Conservation (phyloP, 92 coral and sea anemone species). For the Nematostella vectensis region DNA sequence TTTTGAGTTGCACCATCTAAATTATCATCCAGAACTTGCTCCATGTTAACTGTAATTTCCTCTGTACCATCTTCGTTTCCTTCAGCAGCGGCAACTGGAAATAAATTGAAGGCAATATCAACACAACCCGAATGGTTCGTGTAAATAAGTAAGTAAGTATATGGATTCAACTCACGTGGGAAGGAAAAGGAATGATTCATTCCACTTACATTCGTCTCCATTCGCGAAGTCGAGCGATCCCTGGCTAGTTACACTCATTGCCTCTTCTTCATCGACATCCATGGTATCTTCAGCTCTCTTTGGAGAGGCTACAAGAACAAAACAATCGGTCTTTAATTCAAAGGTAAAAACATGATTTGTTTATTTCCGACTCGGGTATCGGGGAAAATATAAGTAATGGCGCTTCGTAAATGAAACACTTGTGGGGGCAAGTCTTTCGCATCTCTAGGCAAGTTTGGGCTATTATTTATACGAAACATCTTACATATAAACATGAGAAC, state of each 20-base stretch:
- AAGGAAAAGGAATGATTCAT: too few relatives aligned
- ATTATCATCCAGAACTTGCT: slow-evolving; percentile 74
- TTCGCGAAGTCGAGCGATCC: slow-evolving; percentile 45
- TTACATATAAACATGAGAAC: too few relatives aligned
- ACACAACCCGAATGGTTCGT: too few relatives aligned
- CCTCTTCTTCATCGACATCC: slow-evolving; percentile 62
- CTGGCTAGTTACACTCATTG: slow-evolving; percentile 68
- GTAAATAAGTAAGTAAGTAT: too few relatives aligned
- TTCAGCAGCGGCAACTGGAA: slow-evolving; percentile 40
- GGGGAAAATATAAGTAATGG: too few relatives aligned
- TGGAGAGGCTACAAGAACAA: slow-evolving; percentile 25
- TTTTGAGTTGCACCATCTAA: slow-evolving; percentile 86
- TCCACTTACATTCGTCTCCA: slow-evolving; percentile 70
- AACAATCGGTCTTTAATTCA: too few relatives aligned
- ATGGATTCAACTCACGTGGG: neutral
- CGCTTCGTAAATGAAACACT: too few relatives aligned
- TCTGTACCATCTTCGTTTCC: slow-evolving; percentile 59
- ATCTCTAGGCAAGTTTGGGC: too few relatives aligned
- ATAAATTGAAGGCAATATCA: neutral
- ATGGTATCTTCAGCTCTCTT: slow-evolving; percentile 21
- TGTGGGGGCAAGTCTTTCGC: too few relatives aligned
- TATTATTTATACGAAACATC: too few relatives aligned
- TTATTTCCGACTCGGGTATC: too few relatives aligned
- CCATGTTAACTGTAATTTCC: slow-evolving; percentile 73
- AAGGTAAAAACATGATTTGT: too few relatives aligned